These are phyloP conservation scores for Nycticryphes semicollaris DNA, from an alignment of 2,113 vertebrate genomes.

Conservation along the genomic window DNA sequence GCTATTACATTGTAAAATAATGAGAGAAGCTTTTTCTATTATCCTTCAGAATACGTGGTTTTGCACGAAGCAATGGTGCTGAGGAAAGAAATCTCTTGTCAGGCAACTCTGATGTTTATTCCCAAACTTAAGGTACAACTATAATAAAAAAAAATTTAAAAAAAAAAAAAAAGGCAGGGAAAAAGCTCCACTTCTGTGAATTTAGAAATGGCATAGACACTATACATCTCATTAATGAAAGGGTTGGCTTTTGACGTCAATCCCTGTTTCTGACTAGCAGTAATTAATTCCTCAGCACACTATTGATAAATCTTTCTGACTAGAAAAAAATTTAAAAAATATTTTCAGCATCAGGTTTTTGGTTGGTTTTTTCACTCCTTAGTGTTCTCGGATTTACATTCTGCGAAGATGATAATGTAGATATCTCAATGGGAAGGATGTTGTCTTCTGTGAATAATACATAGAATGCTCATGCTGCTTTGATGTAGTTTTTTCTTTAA, in stretches of 20 bases:
- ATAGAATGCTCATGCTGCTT: not conserved
- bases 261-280: not conserved
- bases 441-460: not conserved
- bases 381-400: not conserved
- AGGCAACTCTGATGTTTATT: not conserved
- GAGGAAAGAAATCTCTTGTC: not conserved
- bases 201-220: not conserved
- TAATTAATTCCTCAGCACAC: not conserved
- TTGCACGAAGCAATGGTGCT: not conserved
- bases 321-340: not conserved
- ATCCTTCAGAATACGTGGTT: not conserved
- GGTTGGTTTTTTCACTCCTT: not conserved
- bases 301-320: not conserved
- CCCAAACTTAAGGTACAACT: not conserved
- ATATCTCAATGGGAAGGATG: not conserved
- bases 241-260: not conserved
- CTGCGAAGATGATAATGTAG: not conserved
- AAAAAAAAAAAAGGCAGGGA: not conserved
- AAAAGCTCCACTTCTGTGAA: not conserved
- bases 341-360: not conserved
- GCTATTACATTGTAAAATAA: not conserved
- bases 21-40: not conserved
- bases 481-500: not conserved
- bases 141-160: not conserved
- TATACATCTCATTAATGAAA: not conserved